These are phyloP conservation scores for Diorhabda sublineata DNA, from an alignment of 1,140 invertebrate species.

Conservation along the genomic window DNA sequence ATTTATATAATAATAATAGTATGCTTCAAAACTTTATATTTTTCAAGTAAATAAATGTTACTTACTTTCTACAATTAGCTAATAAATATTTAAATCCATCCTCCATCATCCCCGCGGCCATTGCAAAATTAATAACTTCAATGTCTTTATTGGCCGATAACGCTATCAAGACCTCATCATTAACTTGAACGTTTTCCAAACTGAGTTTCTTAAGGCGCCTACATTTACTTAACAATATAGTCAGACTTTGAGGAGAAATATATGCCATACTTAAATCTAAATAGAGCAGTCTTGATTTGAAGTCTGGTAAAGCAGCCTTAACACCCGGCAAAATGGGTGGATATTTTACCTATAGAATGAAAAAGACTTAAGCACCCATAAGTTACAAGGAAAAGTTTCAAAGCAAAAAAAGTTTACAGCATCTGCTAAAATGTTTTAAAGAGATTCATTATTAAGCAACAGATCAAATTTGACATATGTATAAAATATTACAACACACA, in stretches of 20 bases:
- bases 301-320: constrained; percentile 41
- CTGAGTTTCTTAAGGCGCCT: constrained; percentile 73
- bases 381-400: not conserved
- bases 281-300: constrained; percentile 63
- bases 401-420: too few relatives aligned
- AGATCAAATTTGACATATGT: too few relatives aligned
- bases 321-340: constrained; percentile 51
- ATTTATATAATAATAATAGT: too few relatives aligned
- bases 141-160: constrained; percentile 64
- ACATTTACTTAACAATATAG: constrained; percentile 63
- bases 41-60: not conserved
- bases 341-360: constrained; percentile 46
- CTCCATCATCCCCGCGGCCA: constrained; percentile 62
- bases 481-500: too few relatives aligned
- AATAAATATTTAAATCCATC: constrained; percentile 59
- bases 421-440: too few relatives aligned
- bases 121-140: constrained; percentile 70
- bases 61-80: constrained; percentile 60
- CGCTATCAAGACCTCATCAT: constrained; percentile 57
- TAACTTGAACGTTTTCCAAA: constrained; percentile 69
- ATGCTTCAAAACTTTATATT: too few relatives aligned
- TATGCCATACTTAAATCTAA: constrained; percentile 79
- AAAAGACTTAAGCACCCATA: not conserved
- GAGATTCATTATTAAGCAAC: too few relatives aligned
- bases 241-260: constrained; percentile 58